phyloP scores from a whole-genome alignment of 2,888 invertebrate genomes.

The Lithodes maja region DNA sequence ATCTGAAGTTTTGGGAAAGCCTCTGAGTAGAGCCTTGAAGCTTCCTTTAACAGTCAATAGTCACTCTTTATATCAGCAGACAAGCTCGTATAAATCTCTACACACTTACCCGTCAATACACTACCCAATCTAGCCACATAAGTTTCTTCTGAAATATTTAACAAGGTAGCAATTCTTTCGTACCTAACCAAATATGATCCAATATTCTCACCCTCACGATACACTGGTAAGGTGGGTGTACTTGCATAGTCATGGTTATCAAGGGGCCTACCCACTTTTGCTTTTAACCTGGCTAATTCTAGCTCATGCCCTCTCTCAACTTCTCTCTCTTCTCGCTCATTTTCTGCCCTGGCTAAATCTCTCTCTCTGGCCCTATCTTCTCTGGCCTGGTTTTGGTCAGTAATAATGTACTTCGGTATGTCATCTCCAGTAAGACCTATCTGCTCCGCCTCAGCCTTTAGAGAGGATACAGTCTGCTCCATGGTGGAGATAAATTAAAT shows the following conservation, averaged over 20 bases:
- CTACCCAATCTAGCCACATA: slow-evolving; percentile 4
- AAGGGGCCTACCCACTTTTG: not conserved
- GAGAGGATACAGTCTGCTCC: not conserved
- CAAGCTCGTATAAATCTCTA: slow-evolving; percentile 12
- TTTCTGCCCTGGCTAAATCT: not conserved
- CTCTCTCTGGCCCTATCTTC: not conserved
- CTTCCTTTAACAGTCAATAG: slow-evolving; percentile 21
- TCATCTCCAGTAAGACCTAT: not conserved
- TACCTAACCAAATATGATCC: not conserved
- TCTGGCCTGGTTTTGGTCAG: not conserved
- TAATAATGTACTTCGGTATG: not conserved
- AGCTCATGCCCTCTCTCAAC: not conserved
- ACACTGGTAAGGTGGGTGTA: not conserved
- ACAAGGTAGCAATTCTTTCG: not conserved
- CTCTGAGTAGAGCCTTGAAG: slow-evolving; percentile 15
- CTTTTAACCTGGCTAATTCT: not conserved
- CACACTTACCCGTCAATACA: not conserved
- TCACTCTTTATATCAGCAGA: slow-evolving; percentile 2
- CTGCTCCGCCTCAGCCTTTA: not conserved
- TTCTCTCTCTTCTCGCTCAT: not conserved
- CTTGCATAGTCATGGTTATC: not conserved
- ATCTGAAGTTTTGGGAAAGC: slow-evolving; percentile 17
- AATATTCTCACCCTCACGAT: not conserved
- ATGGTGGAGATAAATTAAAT: not conserved
- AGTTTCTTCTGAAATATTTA: not conserved